phyloP scores from a whole-genome alignment of 1,140 invertebrate species.

The Sminthurinus signatus region DNA sequence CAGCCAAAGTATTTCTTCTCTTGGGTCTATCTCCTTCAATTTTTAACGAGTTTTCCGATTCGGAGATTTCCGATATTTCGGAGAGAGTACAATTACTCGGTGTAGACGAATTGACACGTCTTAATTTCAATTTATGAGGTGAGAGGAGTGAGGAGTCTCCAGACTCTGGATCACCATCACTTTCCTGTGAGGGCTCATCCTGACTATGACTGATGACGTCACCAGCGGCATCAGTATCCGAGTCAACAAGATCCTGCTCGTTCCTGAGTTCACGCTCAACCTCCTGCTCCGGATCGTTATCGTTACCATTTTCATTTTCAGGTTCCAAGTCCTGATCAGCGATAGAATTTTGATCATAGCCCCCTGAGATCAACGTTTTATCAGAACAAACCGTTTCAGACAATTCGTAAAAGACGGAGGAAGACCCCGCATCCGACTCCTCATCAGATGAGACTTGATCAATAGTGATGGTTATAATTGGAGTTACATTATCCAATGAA shows the following conservation, averaged over 20 bases:
- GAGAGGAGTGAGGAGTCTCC: background rate
- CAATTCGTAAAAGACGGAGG: conserved; percentile 35
- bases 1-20: conserved; percentile 38
- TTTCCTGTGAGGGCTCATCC: background rate
- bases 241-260: background rate
- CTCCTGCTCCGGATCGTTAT: background rate
- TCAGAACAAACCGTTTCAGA: conserved; percentile 9
- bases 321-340: background rate
- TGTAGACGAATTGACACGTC: conserved; percentile 21
- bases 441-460: conserved; percentile 34
- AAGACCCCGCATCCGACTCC: conserved; percentile 26
- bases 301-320: background rate
- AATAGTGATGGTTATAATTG: conserved; percentile 35
- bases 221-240: background rate
- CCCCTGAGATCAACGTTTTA: background rate
- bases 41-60: conserved; percentile 23
- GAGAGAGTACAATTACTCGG: conserved; percentile 31
- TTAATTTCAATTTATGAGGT: conserved; percentile 22
- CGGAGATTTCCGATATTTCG: conserved; percentile 23
- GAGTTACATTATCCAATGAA: conserved; percentile 16
- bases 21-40: conserved; percentile 34
- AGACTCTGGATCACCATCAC: background rate
- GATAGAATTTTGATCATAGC: conserved; percentile 5
- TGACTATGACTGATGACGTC: background rate
- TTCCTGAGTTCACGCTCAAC: background rate